These are phyloP conservation scores for Anoplophora glabripennis DNA, from an alignment of 1,140 invertebrate species.

Conservation along the genomic window DNA sequence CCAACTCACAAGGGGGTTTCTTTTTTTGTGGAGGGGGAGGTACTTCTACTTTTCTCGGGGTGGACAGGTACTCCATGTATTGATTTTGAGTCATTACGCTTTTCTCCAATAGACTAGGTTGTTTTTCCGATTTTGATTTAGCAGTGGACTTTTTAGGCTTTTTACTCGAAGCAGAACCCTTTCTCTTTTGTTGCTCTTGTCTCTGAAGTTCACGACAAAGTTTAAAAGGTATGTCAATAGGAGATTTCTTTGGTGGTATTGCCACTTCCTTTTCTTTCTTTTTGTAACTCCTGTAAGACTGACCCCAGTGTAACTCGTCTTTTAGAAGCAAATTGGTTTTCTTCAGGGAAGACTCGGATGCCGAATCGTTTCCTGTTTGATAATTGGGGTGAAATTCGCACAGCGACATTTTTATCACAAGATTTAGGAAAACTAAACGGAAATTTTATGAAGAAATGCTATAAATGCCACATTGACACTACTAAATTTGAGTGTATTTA, in stretches of 20 bases:
- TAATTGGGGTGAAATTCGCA: conserved; percentile 10
- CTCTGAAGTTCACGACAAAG: conserved; percentile 24
- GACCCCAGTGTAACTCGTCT: conserved; percentile 30
- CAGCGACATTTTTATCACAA: conserved; percentile 10
- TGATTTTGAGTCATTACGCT: conserved; percentile 30
- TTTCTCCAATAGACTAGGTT: conserved; percentile 24
- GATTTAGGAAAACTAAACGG: too few species aligned
- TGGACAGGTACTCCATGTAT: conserved; percentile 32
- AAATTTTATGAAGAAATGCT: too few species aligned
- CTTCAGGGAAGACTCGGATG: background rate
- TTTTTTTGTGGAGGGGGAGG: conserved; percentile 11
- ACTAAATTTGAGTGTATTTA: too few species aligned
- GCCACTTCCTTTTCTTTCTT: conserved; percentile 19
- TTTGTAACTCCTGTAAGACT: conserved; percentile 22
- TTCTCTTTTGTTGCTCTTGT: conserved; percentile 7
- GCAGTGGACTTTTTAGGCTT: conserved; percentile 7
- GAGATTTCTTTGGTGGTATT: conserved; percentile 25
- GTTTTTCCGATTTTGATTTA: background rate
- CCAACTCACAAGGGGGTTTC: conserved; percentile 24
- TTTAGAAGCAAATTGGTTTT: conserved; percentile 19
- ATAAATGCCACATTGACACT: too few species aligned
- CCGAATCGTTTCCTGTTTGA: background rate
- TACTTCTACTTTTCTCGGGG: conserved; percentile 21
- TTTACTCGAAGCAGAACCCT: background rate
- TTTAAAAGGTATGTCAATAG: conserved; percentile 31